These are phyloP conservation scores for Cephus sareptanus DNA, from an alignment of 2,888 invertebrate genomes.

Conservation along the genomic window DNA sequence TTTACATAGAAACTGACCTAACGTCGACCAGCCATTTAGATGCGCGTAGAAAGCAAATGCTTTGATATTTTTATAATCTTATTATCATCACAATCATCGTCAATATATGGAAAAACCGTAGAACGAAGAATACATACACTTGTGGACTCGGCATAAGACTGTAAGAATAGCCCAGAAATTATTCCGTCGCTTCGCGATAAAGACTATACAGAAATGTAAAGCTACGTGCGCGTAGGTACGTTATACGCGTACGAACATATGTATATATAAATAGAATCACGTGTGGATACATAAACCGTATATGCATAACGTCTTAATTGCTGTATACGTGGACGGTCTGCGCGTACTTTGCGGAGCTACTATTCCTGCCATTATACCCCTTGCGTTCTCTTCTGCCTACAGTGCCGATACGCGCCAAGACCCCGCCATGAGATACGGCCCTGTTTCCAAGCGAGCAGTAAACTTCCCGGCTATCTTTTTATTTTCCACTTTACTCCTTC, in stretches of 20 bases:
- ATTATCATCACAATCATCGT: too few relatives aligned
- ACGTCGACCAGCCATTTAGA: too few relatives aligned
- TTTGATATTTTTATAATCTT: too few relatives aligned
- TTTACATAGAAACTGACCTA: too few relatives aligned
- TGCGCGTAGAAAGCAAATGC: too few relatives aligned
- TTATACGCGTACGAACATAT: neutral
- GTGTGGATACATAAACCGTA: neutral
- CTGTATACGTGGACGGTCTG: neutral
- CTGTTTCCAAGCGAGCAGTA: neutral
- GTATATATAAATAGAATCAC: neutral
- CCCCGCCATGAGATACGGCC: neutral
- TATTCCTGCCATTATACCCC: neutral
- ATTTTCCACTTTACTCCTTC: neutral
- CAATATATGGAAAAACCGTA: too few relatives aligned
- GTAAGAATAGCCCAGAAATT: neutral
- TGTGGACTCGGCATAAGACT: neutral
- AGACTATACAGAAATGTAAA: neutral
- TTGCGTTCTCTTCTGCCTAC: neutral
- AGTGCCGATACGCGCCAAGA: neutral
- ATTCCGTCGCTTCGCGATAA: neutral
- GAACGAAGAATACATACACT: neutral
- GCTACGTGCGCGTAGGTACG: neutral
- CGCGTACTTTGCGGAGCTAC: neutral
- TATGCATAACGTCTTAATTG: neutral
- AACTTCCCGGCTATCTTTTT: neutral